Base-by-base conservation (phyloP, 2,888 invertebrate species). In the Cerceris ruficornis region DNA sequence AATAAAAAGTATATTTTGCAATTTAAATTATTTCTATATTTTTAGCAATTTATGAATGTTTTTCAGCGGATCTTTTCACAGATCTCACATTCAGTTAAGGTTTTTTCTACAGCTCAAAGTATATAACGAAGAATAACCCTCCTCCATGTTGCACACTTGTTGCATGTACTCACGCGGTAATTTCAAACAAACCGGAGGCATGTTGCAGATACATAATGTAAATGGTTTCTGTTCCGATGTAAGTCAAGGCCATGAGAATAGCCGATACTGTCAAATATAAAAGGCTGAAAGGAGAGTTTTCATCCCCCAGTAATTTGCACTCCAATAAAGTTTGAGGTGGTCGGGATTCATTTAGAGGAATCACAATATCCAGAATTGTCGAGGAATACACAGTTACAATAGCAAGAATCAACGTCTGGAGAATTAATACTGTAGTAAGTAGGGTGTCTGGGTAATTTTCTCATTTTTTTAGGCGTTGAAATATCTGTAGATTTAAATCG, bases 111-210 rank as follows among this genome's bases (percentile, higher is more conserved):
- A 28, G 4, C 28, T 28, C 4, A 28, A 2, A 28, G 28, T 4
- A 2, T 28, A 28, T 28, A 28, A 28, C 28, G 28, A 28, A 28
- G n/a, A 28, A 28, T 28, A 28, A 28, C 28, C 2, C 28, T 28
- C 28, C 28, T 28, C 1, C 28, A 28, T 28, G 28, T 28, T 28
- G 28, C 28, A 28, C 28, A 28, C 28, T 28, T 28, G 28, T 28
- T 28, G 28, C 28, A 28, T 28, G 39, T 14, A 17, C 43, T 76
- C 69, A 79, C 79, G 74, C 62, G 14, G 52, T 58, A 62, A 79
- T n/a, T 8, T n/a, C 42, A 28, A 74, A 69, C 62, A 79, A 57
- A 28, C 69, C 50, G 0, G 49, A 59, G 13, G 7, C 8, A 13
- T 79, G 79, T 39, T 61, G 54, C 0, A 61, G 6, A 11, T 17